Evolutionary conservation across 2,797 vertebrate genomes (phyloP).

Genomic region (Clarias pachynema): DNA sequence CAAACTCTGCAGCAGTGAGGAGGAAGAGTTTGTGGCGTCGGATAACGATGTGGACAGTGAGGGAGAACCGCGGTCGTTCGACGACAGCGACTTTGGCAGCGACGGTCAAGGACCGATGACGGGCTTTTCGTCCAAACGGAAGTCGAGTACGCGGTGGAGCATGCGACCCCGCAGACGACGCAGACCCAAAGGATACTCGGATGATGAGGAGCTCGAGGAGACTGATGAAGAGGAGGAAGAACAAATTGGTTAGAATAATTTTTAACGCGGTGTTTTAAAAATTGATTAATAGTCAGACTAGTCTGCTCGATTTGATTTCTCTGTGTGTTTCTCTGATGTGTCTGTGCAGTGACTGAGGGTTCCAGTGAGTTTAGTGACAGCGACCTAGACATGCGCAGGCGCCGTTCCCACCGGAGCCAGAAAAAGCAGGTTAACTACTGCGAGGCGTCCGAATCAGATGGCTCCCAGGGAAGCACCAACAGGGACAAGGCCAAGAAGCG

Average conservation of each 20-base stretch:
- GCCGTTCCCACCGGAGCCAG: conserved; percentile 90
- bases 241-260: conserved; percentile 68
- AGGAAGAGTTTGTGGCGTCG: conserved; percentile 85
- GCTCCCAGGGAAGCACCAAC: conserved; percentile 82
- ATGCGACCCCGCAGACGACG: conserved; percentile 75
- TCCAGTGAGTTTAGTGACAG: conserved; percentile 93
- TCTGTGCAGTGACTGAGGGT: conserved; percentile 83
- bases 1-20: conserved; percentile 80
- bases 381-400: conserved; percentile 89
- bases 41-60: conserved; percentile 86
- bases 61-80: conserved; percentile 77
- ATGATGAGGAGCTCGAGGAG: conserved; percentile 91
- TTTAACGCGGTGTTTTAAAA: background rate
- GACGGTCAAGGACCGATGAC: conserved; percentile 48
- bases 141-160: conserved; percentile 73
- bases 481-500: conserved; percentile 78
- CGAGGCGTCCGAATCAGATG: conserved; percentile 92
- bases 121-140: conserved; percentile 63
- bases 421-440: conserved; percentile 94
- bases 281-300: background rate
- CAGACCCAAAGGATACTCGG: conserved; percentile 86
- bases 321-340: background rate
- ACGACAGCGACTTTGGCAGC: conserved; percentile 83
- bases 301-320: background rate
- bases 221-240: conserved; percentile 85